Percentiles rank a stretch among this genome's conserved stretches.
Conservation (phyloP, 2,797 vertebrate species). For the Sus cebifrons region DNA sequence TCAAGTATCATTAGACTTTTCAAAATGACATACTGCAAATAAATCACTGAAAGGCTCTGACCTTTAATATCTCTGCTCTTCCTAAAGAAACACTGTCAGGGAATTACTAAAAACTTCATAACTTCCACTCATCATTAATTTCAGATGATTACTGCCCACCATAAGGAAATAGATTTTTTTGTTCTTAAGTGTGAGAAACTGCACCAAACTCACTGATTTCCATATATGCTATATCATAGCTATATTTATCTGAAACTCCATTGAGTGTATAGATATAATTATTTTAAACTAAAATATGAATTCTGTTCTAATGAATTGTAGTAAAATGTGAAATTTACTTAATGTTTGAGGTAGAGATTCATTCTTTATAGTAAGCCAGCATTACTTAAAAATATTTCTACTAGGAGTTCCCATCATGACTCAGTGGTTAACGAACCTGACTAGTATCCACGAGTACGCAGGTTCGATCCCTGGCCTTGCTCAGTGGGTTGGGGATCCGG, state of each 20-base stretch:
- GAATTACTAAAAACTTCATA: slow-evolving; percentile 4
- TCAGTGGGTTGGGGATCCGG: too few species aligned
- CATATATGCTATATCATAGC: background rate
- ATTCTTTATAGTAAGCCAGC: background rate
- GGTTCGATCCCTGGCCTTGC: too few species aligned
- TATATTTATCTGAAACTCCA: background rate
- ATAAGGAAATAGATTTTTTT: background rate
- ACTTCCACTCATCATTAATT: slow-evolving; percentile 31
- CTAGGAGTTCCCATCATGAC: background rate
- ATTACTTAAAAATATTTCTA: slow-evolving; percentile 16
- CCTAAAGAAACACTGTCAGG: slow-evolving; percentile 31
- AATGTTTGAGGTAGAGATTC: background rate
- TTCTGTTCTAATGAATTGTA: background rate
- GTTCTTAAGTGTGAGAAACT: background rate
- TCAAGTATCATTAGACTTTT: slow-evolving; percentile 42
- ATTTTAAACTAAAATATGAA: slow-evolving; percentile 29
- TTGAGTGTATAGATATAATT: background rate
- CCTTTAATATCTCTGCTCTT: slow-evolving; percentile 34
- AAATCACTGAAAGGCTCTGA: slow-evolving; percentile 13
- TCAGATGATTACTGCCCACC: background rate
- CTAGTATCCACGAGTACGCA: too few species aligned
- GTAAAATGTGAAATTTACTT: slow-evolving; percentile 15
- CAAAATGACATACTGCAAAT: slow-evolving; percentile 15
- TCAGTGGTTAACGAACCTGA: too few species aligned
- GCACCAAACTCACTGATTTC: background rate